These are phyloP conservation scores for Drosophila anomalata DNA, from an alignment of 2,888 invertebrate genomes.

Conservation along the genomic window DNA sequence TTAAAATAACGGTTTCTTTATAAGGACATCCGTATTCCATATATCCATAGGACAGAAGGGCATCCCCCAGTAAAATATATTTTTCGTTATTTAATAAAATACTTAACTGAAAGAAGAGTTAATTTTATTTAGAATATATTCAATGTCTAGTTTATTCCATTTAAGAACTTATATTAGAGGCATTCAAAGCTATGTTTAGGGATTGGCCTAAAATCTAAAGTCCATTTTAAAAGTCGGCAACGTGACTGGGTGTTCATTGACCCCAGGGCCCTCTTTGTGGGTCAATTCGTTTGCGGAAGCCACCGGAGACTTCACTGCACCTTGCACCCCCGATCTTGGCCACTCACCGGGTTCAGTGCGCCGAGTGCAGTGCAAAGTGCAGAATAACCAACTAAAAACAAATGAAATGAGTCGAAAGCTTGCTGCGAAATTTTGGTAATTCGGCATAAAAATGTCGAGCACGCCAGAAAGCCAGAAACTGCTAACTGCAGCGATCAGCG, in stretches of 20 bases:
- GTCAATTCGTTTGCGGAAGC: constrained; percentile 77
- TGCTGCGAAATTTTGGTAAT: constrained; percentile 61
- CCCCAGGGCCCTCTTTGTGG: constrained; percentile 63
- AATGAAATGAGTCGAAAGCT: constrained; percentile 17
- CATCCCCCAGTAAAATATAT: too few species aligned
- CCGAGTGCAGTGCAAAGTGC: constrained; percentile 43
- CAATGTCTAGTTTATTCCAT: too few species aligned
- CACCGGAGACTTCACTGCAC: constrained; percentile 47
- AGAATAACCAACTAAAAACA: constrained; percentile 34
- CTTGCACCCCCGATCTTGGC: not conserved
- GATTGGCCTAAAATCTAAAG: constrained; percentile 18
- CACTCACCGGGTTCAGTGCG: constrained; percentile 48
- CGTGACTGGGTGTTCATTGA: constrained; percentile 60
- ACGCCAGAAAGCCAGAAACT: constrained; percentile 58
- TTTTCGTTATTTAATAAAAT: too few species aligned
- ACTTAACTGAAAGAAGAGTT: too few species aligned
- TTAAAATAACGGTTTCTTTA: too few species aligned
- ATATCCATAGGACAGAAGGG: too few species aligned
- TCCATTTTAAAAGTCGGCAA: constrained; percentile 14
- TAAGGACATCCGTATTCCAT: too few species aligned
- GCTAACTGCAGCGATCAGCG: constrained; percentile 62
- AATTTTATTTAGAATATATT: too few species aligned
- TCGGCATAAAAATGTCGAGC: constrained; percentile 73
- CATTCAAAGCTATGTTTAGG: not conserved
- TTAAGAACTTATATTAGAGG: too few species aligned